Base-by-base conservation (phyloP, 2,888 invertebrate species). In the Aphelenchoides bicaudatus region DNA sequence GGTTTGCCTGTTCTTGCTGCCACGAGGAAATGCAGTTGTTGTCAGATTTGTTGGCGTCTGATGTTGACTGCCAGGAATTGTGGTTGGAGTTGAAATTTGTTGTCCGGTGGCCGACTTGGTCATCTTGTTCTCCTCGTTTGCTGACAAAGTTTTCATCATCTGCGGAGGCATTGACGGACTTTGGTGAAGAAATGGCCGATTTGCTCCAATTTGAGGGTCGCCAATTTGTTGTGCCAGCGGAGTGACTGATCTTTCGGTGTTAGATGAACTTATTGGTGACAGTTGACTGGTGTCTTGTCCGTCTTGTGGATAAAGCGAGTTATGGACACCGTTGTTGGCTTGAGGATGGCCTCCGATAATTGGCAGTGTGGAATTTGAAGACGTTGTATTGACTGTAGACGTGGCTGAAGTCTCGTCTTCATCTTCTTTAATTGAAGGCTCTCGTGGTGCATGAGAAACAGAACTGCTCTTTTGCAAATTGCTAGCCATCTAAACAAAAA, bases 81-180 rank as follows among this genome's bases (percentile, higher is more conserved):
- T 13, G 34, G 47, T 50, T 8, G 37, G 49, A 19, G 63, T 31
- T 4, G 67, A 58, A 19, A 67, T 62, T 19, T 62, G 67, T 1
- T 53, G 66, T 19, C 73, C 74, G 5, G 76, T 77, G 29, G 75
- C 76, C 39, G 73, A 72, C 49, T 75, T 73, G 13, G 70, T 71
- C 77, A 77, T 74, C 59, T 75, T 70, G 52, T 58, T 59, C 50
- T 56, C 57, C 30, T 30, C 57, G 19, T 39, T 49, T 19, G 28
- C 25, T n/a, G 37, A 23, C 5, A 58, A 28, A 19, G 67, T 63
- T 29, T 64, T 65, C 57, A 68, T 64, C 62, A 78, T 73, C 25
- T 66, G 58, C 29, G 75, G 76, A 21, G 76, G 76, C 76, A 76
- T 76, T 50, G 76, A 76, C 21, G 76, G 76, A 31, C 71, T 71